Conservation (phyloP, 2,113 vertebrate genomes). For the Gobiocypris rarus region DNA sequence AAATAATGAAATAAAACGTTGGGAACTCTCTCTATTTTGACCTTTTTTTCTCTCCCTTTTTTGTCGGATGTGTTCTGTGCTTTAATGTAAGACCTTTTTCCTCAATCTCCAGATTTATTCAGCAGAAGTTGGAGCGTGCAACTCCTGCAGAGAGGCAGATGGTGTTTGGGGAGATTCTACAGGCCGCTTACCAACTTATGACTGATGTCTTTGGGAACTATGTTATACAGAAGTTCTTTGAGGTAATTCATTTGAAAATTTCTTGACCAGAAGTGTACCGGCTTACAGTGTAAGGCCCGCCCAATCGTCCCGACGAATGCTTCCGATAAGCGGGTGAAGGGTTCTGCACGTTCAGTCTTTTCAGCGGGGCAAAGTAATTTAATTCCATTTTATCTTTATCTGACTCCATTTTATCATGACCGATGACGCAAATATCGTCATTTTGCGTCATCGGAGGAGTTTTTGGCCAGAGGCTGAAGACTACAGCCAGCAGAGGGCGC, state of each 20-base stretch:
- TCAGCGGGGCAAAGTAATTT: too few species aligned
- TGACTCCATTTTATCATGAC: too few species aligned
- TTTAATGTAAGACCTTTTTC: neutral
- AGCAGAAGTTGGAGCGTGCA: constrained; percentile 96
- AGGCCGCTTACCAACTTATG: constrained; percentile 99
- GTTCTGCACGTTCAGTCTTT: too few species aligned
- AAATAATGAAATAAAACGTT: neutral
- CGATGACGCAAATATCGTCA: too few species aligned
- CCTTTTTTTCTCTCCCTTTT: neutral
- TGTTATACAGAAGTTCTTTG: constrained; percentile 99
- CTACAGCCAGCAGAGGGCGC: too few species aligned
- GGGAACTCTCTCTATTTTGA: neutral
- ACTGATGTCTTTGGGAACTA: constrained; percentile 99
- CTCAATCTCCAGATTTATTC: constrained; percentile 86
- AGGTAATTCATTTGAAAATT: constrained; percentile 73
- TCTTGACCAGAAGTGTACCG: too few species aligned
- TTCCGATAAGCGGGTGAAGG: too few species aligned
- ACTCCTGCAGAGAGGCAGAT: constrained; percentile 96
- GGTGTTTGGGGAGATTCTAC: constrained; percentile 98
- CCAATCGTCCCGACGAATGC: too few species aligned
- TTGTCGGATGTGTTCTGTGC: neutral
- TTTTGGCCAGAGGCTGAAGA: too few species aligned
- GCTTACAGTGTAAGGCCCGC: too few species aligned
- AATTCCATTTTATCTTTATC: too few species aligned
- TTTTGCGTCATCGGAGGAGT: too few species aligned